Evolutionary conservation across 2,797 vertebrate genomes (phyloP).

Genomic region (Botia almorhae): DNA sequence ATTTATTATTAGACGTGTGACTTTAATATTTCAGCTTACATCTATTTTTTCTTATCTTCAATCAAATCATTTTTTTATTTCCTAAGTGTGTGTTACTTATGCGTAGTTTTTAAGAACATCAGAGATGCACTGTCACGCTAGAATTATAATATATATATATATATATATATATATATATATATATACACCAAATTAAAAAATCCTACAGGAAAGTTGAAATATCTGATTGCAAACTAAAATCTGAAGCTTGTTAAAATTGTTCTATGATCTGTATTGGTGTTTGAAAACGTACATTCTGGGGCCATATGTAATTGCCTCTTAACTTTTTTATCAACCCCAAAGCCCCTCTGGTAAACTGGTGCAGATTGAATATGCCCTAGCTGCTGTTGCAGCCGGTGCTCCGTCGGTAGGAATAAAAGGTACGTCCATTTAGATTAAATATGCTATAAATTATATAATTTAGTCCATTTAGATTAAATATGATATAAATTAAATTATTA

Average conservation of each 20-base stretch:
- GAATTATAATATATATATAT: background rate
- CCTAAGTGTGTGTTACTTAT: background rate
- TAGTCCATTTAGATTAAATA: background rate
- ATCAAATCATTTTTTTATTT: background rate
- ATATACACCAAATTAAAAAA: background rate
- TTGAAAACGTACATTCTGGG: no score
- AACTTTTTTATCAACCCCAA: no score
- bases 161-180: background rate
- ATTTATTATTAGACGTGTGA: background rate
- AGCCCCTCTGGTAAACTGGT: conserved; percentile 98
- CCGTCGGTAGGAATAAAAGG: conserved; percentile 95
- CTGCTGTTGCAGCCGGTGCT: conserved; percentile 96
- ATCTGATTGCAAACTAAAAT: no score
- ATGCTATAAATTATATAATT: background rate
- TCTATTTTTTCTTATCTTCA: background rate
- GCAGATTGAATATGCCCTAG: conserved; percentile 98
- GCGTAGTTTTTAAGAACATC: background rate
- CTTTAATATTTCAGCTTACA: background rate
- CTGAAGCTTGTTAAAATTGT: no score
- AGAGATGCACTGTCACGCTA: conserved; percentile 54
- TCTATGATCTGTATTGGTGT: no score
- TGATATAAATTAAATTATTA: background rate
- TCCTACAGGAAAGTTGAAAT: no score
- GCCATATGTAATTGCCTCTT: no score
- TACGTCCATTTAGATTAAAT: conserved; percentile 43